Conservation (phyloP, 2,113 vertebrate genomes). For the Thunnus thynnus region DNA sequence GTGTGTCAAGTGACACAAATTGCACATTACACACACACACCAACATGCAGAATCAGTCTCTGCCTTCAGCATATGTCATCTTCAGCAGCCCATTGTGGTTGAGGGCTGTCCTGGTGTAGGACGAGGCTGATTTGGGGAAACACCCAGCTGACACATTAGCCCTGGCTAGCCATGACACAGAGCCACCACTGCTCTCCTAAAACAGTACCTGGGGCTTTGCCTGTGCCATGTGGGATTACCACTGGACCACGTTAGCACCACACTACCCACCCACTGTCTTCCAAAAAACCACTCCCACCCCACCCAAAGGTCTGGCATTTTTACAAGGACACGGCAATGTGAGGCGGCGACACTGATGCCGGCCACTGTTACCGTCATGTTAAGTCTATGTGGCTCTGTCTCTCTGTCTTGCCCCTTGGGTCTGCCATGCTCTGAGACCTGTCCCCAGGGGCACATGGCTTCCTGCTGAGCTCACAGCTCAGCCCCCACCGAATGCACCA, state of each 20-base stretch:
- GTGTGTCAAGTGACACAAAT: constrained; percentile 60
- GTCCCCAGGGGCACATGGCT: constrained; percentile 70
- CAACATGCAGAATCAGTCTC: constrained; percentile 51
- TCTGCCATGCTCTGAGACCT: constrained; percentile 65
- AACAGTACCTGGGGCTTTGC: constrained; percentile 81
- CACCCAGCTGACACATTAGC: constrained; percentile 78
- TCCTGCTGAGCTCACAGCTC: constrained; percentile 64
- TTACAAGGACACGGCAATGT: constrained; percentile 81
- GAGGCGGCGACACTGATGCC: constrained; percentile 82
- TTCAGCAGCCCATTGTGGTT: constrained; percentile 67
- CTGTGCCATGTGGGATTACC: constrained; percentile 80
- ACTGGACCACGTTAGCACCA: constrained; percentile 71
- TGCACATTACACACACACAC: constrained; percentile 54
- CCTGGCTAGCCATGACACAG: constrained; percentile 67
- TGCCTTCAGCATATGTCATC: constrained; percentile 80
- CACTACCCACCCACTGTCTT: constrained; percentile 64
- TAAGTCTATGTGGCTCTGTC: constrained; percentile 59
- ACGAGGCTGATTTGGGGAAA: constrained; percentile 75
- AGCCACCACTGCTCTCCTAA: constrained; percentile 66
- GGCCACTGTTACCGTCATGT: constrained; percentile 73
- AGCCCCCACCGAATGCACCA: constrained; percentile 8
- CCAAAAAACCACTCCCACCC: constrained; percentile 66
- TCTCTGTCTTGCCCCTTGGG: constrained; percentile 64
- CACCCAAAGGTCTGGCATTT: constrained; percentile 82
- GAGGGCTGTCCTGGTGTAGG: constrained; percentile 73